These are phyloP conservation scores for Coelogynopora nodosa DNA, from an alignment of 2,888 invertebrate genomes.

Conservation along the genomic window DNA sequence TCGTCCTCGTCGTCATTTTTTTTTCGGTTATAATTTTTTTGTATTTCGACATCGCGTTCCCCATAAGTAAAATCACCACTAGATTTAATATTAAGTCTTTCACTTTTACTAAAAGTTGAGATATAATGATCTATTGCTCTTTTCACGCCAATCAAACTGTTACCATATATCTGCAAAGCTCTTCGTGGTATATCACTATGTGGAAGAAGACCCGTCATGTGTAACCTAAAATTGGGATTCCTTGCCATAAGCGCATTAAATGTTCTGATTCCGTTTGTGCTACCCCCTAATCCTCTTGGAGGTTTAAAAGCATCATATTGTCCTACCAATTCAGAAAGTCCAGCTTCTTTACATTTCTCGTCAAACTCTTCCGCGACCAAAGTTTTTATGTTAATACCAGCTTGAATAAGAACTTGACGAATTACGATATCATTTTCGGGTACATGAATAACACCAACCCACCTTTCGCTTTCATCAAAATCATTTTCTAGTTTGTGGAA, in stretches of 20 bases:
- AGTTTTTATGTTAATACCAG: neutral
- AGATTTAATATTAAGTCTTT: slow-evolving; percentile 8
- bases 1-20: neutral
- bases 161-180: neutral
- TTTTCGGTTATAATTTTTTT: neutral
- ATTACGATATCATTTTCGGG: neutral
- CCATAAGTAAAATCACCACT: neutral
- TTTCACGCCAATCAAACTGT: neutral
- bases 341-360: neutral
- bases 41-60: neutral
- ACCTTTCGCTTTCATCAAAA: neutral
- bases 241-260: neutral
- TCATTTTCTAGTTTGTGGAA: neutral
- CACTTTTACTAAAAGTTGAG: neutral
- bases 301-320: neutral
- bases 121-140: neutral
- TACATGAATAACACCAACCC: slow-evolving; percentile 3
- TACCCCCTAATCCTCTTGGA: neutral
- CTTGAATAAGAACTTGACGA: neutral
- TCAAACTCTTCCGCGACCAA: neutral
- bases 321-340: neutral
- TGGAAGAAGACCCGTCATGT: neutral
- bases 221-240: neutral
- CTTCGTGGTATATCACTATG: neutral
- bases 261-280: neutral